These are phyloP conservation scores for Chrysomela aeneicollis DNA, from an alignment of 2,888 invertebrate genomes.

Conservation along the genomic window DNA sequence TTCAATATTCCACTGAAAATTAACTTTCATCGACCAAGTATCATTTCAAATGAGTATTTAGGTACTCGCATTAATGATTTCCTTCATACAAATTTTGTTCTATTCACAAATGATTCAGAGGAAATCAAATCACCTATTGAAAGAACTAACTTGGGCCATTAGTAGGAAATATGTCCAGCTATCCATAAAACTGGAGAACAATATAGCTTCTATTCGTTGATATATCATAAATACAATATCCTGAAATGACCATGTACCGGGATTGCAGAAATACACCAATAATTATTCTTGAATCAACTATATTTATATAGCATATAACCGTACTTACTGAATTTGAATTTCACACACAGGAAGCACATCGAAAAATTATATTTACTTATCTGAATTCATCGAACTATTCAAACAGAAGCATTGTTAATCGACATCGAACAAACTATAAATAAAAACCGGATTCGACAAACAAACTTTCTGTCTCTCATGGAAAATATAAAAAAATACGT, in stretches of 20 bases:
- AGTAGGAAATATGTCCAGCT: no score
- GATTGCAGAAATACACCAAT: slow-evolving; percentile 13
- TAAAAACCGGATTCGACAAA: slow-evolving; percentile 50
- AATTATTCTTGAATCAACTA: slow-evolving; percentile 30
- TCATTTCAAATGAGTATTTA: no score
- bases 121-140: no score
- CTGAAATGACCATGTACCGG: not conserved
- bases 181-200: not conserved
- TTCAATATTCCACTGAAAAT: no score
- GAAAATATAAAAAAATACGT: slow-evolving; percentile 45
- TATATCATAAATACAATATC: not conserved
- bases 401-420: slow-evolving; percentile 51
- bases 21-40: no score
- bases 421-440: slow-evolving; percentile 49
- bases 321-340: slow-evolving; percentile 42
- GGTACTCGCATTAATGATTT: no score
- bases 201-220: not conserved
- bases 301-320: slow-evolving; percentile 25
- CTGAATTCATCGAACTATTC: slow-evolving; percentile 47
- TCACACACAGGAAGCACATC: slow-evolving; percentile 41
- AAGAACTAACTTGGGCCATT: not conserved
- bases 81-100: no score
- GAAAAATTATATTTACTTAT: slow-evolving; percentile 43
- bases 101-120: no score
- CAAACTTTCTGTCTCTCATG: slow-evolving; percentile 44